Percentiles rank a stretch among this genome's conserved stretches.
phyloP scores from a whole-genome alignment of 2,888 invertebrate genomes.

The Galerucella calmariensis region DNA sequence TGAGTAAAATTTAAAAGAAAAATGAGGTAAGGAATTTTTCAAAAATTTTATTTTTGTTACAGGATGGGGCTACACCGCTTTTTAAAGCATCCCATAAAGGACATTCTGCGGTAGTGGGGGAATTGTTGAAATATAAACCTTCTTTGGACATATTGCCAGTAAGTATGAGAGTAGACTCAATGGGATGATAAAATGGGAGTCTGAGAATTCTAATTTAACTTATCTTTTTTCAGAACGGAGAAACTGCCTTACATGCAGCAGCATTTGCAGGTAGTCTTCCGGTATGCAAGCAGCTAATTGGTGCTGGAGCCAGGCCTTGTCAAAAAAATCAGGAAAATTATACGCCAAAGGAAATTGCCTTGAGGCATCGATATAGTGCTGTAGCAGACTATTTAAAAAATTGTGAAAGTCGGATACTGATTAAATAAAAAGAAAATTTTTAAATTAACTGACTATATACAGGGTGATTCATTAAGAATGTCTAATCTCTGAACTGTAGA shows the following conservation, averaged over 20 bases:
- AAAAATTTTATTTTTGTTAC: slow-evolving; percentile 50
- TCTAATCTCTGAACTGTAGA: too few relatives aligned
- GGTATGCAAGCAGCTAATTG: slow-evolving; percentile 80
- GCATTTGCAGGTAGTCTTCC: slow-evolving; percentile 87
- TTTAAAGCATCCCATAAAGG: slow-evolving; percentile 97
- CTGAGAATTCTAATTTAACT: neutral
- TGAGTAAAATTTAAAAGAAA: slow-evolving; percentile 58
- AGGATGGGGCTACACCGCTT: slow-evolving; percentile 94
- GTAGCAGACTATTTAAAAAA: slow-evolving; percentile 70
- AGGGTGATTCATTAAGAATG: too few relatives aligned
- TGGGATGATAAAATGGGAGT: too few relatives aligned
- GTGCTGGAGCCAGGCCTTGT: slow-evolving; percentile 75
- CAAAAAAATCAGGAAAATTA: slow-evolving; percentile 79
- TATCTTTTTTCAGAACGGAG: slow-evolving; percentile 80
- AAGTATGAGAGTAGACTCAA: slow-evolving; percentile 56
- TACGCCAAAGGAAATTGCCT: slow-evolving; percentile 75
- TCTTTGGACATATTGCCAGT: slow-evolving; percentile 85
- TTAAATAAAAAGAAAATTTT: neutral
- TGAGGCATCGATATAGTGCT: slow-evolving; percentile 66
- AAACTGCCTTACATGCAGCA: slow-evolving; percentile 91
- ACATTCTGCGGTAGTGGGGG: slow-evolving; percentile 85
- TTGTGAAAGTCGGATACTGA: slow-evolving; percentile 38
- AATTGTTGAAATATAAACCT: slow-evolving; percentile 84
- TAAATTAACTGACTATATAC: too few relatives aligned
- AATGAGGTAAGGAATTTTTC: neutral